Evolutionary conservation across 2,113 vertebrate species (phyloP).

Genomic region (Boulengeromyrus knoepffleri): DNA sequence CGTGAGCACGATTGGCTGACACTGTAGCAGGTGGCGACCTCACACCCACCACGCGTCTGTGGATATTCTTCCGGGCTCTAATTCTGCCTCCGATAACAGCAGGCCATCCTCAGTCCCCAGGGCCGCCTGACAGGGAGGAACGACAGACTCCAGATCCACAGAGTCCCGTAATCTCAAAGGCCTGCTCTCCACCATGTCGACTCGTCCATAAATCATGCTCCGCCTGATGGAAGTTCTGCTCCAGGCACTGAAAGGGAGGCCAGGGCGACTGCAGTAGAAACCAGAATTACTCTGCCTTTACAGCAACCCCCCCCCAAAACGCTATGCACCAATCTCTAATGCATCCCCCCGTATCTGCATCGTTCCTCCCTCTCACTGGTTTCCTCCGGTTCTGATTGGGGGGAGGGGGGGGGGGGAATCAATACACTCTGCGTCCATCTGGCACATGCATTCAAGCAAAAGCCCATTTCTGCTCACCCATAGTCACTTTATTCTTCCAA

Average conservation of each 20-base stretch:
- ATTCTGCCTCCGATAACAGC: neutral
- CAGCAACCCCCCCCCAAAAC: neutral
- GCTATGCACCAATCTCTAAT: neutral
- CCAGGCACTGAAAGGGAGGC: neutral
- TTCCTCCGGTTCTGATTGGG: neutral
- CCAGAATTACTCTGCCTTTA: neutral
- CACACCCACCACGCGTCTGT: neutral
- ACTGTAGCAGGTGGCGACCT: neutral
- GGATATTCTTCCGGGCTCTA: neutral
- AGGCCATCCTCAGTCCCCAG: neutral
- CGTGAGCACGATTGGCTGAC: neutral
- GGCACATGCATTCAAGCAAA: neutral
- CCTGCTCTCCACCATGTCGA: neutral
- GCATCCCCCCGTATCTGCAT: neutral
- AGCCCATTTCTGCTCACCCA: neutral
- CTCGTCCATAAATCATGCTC: conserved; percentile 5
- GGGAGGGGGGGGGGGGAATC: neutral
- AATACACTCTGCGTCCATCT: neutral
- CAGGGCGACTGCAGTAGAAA: neutral
- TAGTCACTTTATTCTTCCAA: conserved; percentile 8
- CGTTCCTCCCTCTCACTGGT: neutral
- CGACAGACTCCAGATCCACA: neutral
- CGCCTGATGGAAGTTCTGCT: neutral
- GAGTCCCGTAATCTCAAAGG: neutral
- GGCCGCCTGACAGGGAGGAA: neutral